Percentiles rank a stretch among this genome's conserved stretches.
phyloP scores from a whole-genome alignment of 2,113 vertebrate genomes.

The Nothobranchius furzeri region DNA sequence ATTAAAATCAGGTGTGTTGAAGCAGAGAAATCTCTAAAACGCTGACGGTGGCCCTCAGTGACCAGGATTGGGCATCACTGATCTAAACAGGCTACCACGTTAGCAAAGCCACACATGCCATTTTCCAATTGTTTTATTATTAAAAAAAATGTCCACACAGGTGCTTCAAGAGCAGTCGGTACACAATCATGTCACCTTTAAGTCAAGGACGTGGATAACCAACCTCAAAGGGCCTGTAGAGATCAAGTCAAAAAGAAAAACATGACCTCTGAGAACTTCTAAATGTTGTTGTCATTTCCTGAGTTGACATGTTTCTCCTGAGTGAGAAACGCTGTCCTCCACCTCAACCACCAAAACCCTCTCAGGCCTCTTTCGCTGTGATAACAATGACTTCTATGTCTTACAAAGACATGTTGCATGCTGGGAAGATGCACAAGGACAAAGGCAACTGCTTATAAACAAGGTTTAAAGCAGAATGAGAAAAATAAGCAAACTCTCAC shows the following conservation, averaged over 20 bases:
- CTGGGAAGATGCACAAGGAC: not conserved
- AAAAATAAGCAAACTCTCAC: not conserved
- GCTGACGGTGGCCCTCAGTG: too few relatives aligned
- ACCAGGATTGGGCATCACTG: too few relatives aligned
- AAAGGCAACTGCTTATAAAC: not conserved
- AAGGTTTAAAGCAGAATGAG: not conserved
- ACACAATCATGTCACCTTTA: not conserved
- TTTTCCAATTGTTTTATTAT: not conserved
- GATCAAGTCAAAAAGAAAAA: constrained; percentile 1
- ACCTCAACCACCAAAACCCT: constrained; percentile 60
- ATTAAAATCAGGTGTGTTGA: too few relatives aligned
- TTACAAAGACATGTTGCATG: not conserved
- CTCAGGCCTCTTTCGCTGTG: constrained; percentile 42
- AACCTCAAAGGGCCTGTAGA: not conserved
- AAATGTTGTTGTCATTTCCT: not conserved
- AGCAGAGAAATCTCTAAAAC: too few relatives aligned
- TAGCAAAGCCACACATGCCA: too few relatives aligned
- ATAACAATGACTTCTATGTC: constrained; percentile 11
- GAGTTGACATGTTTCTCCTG: constrained; percentile 24
- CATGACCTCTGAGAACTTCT: not conserved
- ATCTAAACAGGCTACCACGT: too few relatives aligned
- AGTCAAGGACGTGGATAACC: not conserved
- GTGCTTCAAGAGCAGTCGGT: not conserved
- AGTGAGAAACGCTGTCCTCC: constrained; percentile 56
- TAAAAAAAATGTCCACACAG: not conserved